Base-by-base conservation (phyloP, 2,888 invertebrate genomes). In the Noctua janthina region DNA sequence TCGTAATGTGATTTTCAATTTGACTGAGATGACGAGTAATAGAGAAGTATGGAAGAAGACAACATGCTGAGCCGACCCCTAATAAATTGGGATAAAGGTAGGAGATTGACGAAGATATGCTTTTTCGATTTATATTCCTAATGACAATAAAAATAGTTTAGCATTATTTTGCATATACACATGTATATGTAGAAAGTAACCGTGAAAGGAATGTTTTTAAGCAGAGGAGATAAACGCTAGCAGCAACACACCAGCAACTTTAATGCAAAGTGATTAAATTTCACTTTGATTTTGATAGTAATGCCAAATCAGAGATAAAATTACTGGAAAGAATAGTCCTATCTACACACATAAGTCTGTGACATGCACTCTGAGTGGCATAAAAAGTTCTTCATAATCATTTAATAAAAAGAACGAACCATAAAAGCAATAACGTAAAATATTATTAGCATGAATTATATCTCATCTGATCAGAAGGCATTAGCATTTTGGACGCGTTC, bases 401-500 rank as follows among this genome's bases (percentile, higher is more conserved):
- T 49, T 29, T 23, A 17, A n/a, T 35, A 66, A 46, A 11, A 15
- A 79, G 7, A 54, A 46, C n/a, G 35, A 1, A 67, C 15, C 5
- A 13, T 20, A 0, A 35, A 15, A 68, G 10, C 17, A 29, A 56
- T 56, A 81, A 35, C 17, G 13, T 49, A 39, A 67, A 81, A 49
- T 23, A 81, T n/a, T 56, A 39, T 56, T 69, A 80, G 10, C 68
- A 54, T 80, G 81, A 67, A 35, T 35, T n/a, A 79, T 54, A 29
- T 29, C n/a, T 49, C 29, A 54, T 35, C 11, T 73, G 59, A 82
- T 73, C 74, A 74, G n/a, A 62, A 20, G 35, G 15, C 43, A 79
- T 82, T 82, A 82, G 39, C 35, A 20, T 74, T 20, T 79, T 79
- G 79, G 83, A 74, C 13, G 8, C 51, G 82, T 35, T 82, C 79